Evolutionary conservation across 2,888 invertebrate species (phyloP).

Genomic region (Gastracanthus pulcherrimus): DNA sequence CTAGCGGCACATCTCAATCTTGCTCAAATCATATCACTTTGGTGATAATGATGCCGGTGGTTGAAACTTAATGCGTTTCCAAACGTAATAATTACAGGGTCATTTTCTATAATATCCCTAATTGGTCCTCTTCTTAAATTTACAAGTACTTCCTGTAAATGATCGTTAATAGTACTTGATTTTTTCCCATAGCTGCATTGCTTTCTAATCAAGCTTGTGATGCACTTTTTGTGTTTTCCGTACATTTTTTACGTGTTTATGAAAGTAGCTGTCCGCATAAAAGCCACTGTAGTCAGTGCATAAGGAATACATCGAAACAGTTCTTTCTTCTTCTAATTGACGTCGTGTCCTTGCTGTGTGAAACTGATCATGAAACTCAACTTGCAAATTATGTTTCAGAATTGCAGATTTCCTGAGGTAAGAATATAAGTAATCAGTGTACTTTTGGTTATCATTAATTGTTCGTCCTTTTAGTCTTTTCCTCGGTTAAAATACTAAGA

Average conservation of each 20-base stretch:
- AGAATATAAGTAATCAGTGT: not conserved
- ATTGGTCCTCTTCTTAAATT: not conserved
- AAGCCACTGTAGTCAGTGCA: not conserved
- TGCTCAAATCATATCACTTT: constrained; percentile 9
- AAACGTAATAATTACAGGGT: not conserved
- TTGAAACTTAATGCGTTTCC: constrained; percentile 8
- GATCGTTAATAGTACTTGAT: not conserved
- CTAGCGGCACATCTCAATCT: not conserved
- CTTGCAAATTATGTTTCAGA: not conserved
- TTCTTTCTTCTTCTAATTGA: not conserved
- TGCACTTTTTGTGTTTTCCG: not conserved
- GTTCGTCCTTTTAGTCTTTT: not conserved
- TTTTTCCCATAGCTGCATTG: not conserved
- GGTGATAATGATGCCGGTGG: not conserved
- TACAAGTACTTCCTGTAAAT: not conserved
- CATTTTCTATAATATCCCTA: not conserved
- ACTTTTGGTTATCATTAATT: not conserved
- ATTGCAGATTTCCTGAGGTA: not conserved
- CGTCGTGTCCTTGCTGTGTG: not conserved
- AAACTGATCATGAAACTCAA: not conserved
- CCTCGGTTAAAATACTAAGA: not conserved
- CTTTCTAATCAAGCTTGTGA: not conserved
- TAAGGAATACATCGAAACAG: not conserved
- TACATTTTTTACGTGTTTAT: not conserved
- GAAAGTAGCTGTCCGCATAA: not conserved